Base-by-base conservation (phyloP, 2,888 invertebrate genomes). In the Achlya flavicornis region DNA sequence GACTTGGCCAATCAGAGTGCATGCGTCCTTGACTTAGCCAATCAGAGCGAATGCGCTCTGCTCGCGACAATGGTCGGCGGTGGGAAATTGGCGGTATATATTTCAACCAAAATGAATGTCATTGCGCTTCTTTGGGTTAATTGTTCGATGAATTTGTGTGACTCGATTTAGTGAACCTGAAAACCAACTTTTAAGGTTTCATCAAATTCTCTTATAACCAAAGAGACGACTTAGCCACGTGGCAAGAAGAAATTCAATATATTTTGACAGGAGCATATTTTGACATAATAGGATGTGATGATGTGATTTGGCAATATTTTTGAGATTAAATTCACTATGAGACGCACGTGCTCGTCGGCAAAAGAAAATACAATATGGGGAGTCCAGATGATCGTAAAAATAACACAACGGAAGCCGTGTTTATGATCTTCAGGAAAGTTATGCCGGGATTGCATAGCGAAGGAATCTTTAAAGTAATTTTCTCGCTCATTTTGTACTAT, bases 401-500 rank as follows among this genome's bases (percentile, higher is more conserved):
- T 65, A 26, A 74, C 68, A 12, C 64, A 66, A 66, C 68, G 72
- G 46, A 77, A 74, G 63, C 64, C 70, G 61, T 81, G 81, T 63
- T 64, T 74, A 26, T 82, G 81, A 63, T 69, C 72, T 70, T 19
- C 72, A 68, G 43, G 79, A 73, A 63, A 59, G 14, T 62, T 79
- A 78, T 66, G 12, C 64, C 33, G 66, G 61, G 58, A 80, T 76
- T 73, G 74, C 62, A 65, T 66, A 66, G 0, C n/a, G n/a, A 79
- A 75, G 70, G 71, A 61, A 64, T 57, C 48, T 33, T n/a, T 71
- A 66, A 79, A 77, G 84, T 86, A 85, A 78, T 76, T 66, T 63
- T 53, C 60, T 66, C 62, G 61, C 61, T 57, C 61, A 63, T n/a
- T 68, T 33, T 16, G 7, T n/a, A 53, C 48, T 19, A 3, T 5